These are phyloP conservation scores for Acanthosoma haemorrhoidale DNA, from an alignment of 2,888 invertebrate genomes.

Conservation along the genomic window DNA sequence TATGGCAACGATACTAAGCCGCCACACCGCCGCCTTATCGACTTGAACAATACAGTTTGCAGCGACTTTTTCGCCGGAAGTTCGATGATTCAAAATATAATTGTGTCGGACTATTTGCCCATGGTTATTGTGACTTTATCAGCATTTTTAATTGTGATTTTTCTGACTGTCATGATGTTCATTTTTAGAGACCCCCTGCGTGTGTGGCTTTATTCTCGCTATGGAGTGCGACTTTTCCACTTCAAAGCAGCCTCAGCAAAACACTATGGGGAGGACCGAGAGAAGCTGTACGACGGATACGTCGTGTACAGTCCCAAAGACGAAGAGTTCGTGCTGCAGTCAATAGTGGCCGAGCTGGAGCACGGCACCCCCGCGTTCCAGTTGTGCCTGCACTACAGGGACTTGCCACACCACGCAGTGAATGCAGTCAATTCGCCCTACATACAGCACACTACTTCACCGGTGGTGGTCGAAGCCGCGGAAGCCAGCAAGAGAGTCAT, in stretches of 20 bases:
- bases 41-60: slow-evolving; percentile 79
- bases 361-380: slow-evolving; percentile 69
- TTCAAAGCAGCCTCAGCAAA: slow-evolving; percentile 56
- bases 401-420: slow-evolving; percentile 51
- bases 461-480: slow-evolving; percentile 78
- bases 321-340: slow-evolving; percentile 81
- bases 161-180: slow-evolving; percentile 71
- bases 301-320: slow-evolving; percentile 89
- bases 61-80: slow-evolving; percentile 80
- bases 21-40: slow-evolving; percentile 70
- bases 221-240: slow-evolving; percentile 71
- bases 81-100: slow-evolving; percentile 74
- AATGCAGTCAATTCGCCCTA: slow-evolving; percentile 41
- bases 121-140: slow-evolving; percentile 75
- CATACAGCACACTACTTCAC: slow-evolving; percentile 47
- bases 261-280: slow-evolving; percentile 60
- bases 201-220: slow-evolving; percentile 81
- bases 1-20: slow-evolving; percentile 69
- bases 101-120: slow-evolving; percentile 77
- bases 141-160: slow-evolving; percentile 68
- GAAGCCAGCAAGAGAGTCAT: slow-evolving; percentile 82
- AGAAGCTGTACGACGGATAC: slow-evolving; percentile 83
- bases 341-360: slow-evolving; percentile 77
- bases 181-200: slow-evolving; percentile 79
- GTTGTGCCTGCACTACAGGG: slow-evolving; percentile 82